Percentiles rank a stretch among this genome's conserved stretches.
These are phyloP conservation scores for Anthopleura sola DNA, from an alignment of 64 coral and sea anemone species.

Conservation along the genomic window DNA sequence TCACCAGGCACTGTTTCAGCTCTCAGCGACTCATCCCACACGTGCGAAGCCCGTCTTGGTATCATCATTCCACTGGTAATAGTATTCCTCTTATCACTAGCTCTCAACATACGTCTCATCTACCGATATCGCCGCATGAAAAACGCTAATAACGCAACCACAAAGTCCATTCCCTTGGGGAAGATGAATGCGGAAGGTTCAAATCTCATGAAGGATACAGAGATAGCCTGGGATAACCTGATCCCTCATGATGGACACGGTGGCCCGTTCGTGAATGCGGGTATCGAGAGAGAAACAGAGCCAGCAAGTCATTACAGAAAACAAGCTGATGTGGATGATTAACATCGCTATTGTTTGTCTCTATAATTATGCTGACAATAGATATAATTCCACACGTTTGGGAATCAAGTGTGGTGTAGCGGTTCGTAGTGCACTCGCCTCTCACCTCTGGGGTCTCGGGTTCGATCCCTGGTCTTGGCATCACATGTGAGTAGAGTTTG, in stretches of 20 bases:
- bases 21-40: neutral
- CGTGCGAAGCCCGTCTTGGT: neutral
- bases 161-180: neutral
- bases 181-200: neutral
- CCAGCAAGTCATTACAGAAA: neutral
- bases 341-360: neutral
- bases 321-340: neutral
- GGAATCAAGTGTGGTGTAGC: too few species aligned
- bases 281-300: neutral
- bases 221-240: constrained; percentile 24
- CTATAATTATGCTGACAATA: too few species aligned
- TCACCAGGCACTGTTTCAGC: neutral
- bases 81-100: constrained; percentile 1
- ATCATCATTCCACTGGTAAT: constrained; percentile 5
- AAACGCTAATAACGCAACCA: neutral
- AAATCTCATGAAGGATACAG: constrained; percentile 8
- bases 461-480: too few species aligned
- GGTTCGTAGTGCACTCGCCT: too few species aligned
- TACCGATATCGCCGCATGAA: neutral
- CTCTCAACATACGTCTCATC: constrained; percentile 1
- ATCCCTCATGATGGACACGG: neutral
- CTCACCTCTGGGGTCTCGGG: too few species aligned
- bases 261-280: neutral
- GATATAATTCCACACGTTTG: too few species aligned
- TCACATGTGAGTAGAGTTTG: too few species aligned